phyloP scores from a whole-genome alignment of 2,113 vertebrate genomes.

The Bufo gargarizans region DNA sequence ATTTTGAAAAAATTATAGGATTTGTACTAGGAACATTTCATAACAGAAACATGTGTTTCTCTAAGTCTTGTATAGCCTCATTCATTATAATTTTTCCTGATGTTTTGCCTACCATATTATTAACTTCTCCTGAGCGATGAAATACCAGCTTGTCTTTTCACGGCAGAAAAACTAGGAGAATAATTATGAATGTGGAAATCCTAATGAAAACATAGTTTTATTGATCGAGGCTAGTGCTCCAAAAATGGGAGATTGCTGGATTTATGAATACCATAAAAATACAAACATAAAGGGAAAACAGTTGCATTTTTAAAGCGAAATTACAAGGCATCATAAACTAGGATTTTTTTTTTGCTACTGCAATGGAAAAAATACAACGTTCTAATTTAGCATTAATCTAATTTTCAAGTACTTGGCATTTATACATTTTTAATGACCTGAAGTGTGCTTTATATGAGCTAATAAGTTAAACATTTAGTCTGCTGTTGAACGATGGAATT shows the following conservation, averaged over 20 bases:
- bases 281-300: slow-evolving; percentile 72
- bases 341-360: slow-evolving; percentile 63
- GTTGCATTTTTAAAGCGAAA: slow-evolving; percentile 70
- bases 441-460: slow-evolving; percentile 71
- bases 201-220: slow-evolving; percentile 79
- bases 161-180: slow-evolving; percentile 76
- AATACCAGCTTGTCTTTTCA: slow-evolving; percentile 80
- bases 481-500: slow-evolving; percentile 66
- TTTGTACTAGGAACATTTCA: slow-evolving; percentile 80
- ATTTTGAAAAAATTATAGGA: slow-evolving; percentile 75
- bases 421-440: slow-evolving; percentile 69
- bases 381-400: slow-evolving; percentile 68
- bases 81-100: slow-evolving; percentile 86
- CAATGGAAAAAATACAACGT: slow-evolving; percentile 67
- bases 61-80: slow-evolving; percentile 79
- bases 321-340: slow-evolving; percentile 67
- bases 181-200: slow-evolving; percentile 84
- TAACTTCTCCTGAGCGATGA: slow-evolving; percentile 81
- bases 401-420: slow-evolving; percentile 63
- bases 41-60: slow-evolving; percentile 77
- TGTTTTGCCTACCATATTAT: slow-evolving; percentile 85
- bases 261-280: slow-evolving; percentile 76
- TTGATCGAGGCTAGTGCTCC: slow-evolving; percentile 74
- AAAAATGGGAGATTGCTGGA: slow-evolving; percentile 76
- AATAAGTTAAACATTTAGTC: slow-evolving; percentile 69